phyloP scores from a whole-genome alignment of 2,797 vertebrate species.

The Nothura maculosa region DNA sequence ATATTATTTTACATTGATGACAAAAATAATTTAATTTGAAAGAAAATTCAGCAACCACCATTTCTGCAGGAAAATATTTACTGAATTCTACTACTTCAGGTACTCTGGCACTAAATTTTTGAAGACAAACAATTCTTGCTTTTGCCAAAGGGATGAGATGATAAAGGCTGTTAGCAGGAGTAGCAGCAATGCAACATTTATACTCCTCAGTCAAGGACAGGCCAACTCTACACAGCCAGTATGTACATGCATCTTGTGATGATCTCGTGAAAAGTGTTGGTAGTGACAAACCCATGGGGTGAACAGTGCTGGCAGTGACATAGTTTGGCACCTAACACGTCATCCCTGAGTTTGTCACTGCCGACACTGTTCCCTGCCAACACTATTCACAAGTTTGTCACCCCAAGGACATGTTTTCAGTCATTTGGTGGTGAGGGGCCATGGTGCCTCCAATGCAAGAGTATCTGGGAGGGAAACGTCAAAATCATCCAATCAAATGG shows the following conservation, averaged over 20 bases:
- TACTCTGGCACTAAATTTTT: neutral
- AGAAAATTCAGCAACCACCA: neutral
- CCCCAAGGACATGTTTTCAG: neutral
- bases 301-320: no score
- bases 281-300: neutral
- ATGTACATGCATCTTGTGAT: neutral
- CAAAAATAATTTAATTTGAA: neutral
- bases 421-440: fast-evolving
- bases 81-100: neutral
- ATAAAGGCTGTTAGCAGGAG: neutral
- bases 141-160: neutral
- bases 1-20: conserved; percentile 23
- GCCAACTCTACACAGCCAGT: neutral
- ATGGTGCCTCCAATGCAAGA: neutral
- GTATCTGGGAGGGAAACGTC: neutral
- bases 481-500: neutral
- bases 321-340: no score
- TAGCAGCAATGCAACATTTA: neutral
- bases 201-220: neutral
- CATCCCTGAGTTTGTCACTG: no score
- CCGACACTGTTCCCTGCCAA: no score
- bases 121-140: neutral
- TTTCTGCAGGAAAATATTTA: neutral
- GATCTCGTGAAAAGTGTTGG: neutral
- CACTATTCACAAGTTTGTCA: neutral